Evolutionary conservation across 2,888 invertebrate species (phyloP).

Genomic region (Leptinotarsa juncta): DNA sequence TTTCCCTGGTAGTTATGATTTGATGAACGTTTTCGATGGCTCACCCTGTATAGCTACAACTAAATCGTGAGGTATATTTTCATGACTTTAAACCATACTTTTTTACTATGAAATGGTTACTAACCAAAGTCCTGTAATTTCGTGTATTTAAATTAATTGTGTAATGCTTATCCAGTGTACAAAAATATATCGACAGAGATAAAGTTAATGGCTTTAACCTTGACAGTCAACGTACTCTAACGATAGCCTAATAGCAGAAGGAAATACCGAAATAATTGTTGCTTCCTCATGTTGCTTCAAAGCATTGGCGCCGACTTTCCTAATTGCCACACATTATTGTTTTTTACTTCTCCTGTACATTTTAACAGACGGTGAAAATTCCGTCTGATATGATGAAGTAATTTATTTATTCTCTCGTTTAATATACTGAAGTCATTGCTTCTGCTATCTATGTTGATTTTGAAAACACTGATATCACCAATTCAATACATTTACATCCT

Average conservation of each 20-base stretch:
- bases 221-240: slow-evolving; percentile 11
- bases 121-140: background rate
- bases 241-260: slow-evolving; percentile 18
- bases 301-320: slow-evolving; percentile 13
- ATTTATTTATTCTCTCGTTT: no score
- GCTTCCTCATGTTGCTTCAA: slow-evolving; percentile 17
- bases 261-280: slow-evolving; percentile 17
- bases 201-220: slow-evolving; percentile 14
- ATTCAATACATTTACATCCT: no score
- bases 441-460: no score
- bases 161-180: background rate
- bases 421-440: no score
- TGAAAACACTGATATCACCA: no score
- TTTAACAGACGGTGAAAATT: background rate
- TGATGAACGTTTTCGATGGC: no score
- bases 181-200: background rate
- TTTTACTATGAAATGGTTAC: background rate
- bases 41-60: no score
- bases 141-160: background rate
- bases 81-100: background rate
- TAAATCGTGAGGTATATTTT: no score
- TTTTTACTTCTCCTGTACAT: background rate
- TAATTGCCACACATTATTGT: background rate
- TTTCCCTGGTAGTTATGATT: no score
- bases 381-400: background rate